phyloP scores from a whole-genome alignment of 2,797 vertebrate species.

The Enteromius radiatus region DNA sequence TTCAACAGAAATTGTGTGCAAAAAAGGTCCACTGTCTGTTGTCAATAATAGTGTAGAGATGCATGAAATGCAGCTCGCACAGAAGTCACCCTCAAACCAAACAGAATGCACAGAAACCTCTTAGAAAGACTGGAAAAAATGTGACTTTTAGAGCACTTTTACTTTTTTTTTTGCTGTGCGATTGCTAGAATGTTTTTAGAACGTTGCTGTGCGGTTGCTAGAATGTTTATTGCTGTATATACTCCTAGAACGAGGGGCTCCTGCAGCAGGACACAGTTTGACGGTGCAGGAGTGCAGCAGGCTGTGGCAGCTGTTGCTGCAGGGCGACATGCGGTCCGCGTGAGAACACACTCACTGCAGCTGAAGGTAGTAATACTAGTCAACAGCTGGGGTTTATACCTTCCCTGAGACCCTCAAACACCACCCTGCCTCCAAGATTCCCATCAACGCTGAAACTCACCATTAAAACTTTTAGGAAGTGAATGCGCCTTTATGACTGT shows the following conservation, averaged over 20 bases:
- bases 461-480: constrained; percentile 2
- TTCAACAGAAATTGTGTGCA: not conserved
- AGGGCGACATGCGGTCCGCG: constrained; percentile 54
- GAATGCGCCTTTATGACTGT: constrained; percentile 2
- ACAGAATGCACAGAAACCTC: too few relatives aligned
- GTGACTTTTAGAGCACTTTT: too few relatives aligned
- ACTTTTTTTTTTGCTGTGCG: too few relatives aligned
- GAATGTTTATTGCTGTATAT: not conserved
- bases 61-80: too few relatives aligned
- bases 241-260: not conserved
- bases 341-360: constrained; percentile 52
- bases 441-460: not conserved
- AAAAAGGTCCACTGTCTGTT: not conserved
- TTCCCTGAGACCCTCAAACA: constrained; percentile 23
- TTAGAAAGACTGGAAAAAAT: too few relatives aligned
- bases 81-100: too few relatives aligned
- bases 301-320: constrained; percentile 66
- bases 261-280: not conserved
- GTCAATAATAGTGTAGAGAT: too few relatives aligned
- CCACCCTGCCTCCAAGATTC: not conserved
- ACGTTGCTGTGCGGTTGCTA: not conserved
- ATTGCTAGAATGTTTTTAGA: not conserved
- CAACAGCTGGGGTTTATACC: constrained; percentile 59
- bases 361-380: constrained; percentile 30
- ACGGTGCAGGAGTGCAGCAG: constrained; percentile 19